Evolutionary conservation across 2,797 vertebrate species (phyloP), one percentile per base, ranked within the genome.

Genomic region (Lithobates pipiens): DNA sequence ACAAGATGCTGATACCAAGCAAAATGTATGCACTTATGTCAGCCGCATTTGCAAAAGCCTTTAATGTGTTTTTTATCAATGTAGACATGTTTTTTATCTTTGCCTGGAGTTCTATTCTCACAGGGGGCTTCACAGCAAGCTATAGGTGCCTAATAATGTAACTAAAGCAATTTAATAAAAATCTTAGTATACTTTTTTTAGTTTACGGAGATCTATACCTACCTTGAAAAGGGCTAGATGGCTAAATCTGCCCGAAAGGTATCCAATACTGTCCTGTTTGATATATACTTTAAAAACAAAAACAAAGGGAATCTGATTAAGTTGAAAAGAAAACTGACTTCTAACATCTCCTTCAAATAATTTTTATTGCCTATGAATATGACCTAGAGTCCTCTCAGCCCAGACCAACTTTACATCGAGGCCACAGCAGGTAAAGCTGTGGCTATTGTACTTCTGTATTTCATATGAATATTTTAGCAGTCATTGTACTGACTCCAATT

Each of bases 381-480:
- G 54, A 61, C 18, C 54, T 61, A 61, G 54, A 61, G 54, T 21
- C 21, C 21, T 61, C 54, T 61, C 15, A 61, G 21, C 54, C 21
- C 18, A 6, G 21, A 61, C 54, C 21, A 61, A n/a, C 54, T 23
- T 61, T 61, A 9, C 21, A 61, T 61, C 5, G 46, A 80, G 78
- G 34, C 50, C 44, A 73, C 70, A 71, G 32, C n/a, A 42, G 75
- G 13, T 76, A 76, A 3, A 83, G 21, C 54, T n/a, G 46, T 69
- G 65, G 29, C 68, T 46, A 39, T 65, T 80, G 46, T 76, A 57
- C 63, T 18, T 65, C 25, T 76, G 21, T 86, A 71, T 63, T 83
- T 86, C 10, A 61, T 73, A 74, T 32, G 39, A 79, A 75, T 68
- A 83, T 83, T 78, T 76, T 83, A 85, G 46, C 85, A 78, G 54